Evolutionary conservation across 2,888 invertebrate species (phyloP).

Genomic region (Acanthosepion lycidas): DNA sequence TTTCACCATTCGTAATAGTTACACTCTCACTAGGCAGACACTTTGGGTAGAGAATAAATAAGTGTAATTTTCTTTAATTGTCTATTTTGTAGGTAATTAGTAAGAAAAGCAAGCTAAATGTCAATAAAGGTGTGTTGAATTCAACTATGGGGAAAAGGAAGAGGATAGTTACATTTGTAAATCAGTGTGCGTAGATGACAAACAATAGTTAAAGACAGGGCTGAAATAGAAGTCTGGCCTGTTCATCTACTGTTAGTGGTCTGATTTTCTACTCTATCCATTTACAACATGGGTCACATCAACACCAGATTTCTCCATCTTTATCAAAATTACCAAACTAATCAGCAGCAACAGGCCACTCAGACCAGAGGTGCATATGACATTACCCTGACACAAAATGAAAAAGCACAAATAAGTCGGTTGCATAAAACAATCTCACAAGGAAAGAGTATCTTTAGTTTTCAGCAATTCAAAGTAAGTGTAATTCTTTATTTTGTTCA

Average conservation of each 20-base stretch:
- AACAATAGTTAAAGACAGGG: not conserved
- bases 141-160: not conserved
- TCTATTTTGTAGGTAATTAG: slow-evolving; percentile 11
- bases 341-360: not conserved
- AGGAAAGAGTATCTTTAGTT: not conserved
- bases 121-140: not conserved
- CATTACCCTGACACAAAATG: not conserved
- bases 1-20: not conserved
- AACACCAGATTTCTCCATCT: slow-evolving; percentile 8
- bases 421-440: not conserved
- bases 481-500: not conserved
- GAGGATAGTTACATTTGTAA: not conserved
- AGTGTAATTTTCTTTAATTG: not conserved
- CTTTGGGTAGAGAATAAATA: not conserved
- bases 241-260: not conserved
- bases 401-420: not conserved
- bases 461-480: not conserved
- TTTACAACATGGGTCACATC: not conserved
- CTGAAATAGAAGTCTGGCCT: not conserved
- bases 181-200: not conserved
- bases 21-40: not conserved
- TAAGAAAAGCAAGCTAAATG: not conserved
- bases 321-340: not conserved
- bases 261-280: not conserved
- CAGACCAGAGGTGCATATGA: not conserved